These are phyloP conservation scores for Cyclopterus lumpus DNA, from an alignment of 2,797 vertebrate genomes.

Conservation along the genomic window DNA sequence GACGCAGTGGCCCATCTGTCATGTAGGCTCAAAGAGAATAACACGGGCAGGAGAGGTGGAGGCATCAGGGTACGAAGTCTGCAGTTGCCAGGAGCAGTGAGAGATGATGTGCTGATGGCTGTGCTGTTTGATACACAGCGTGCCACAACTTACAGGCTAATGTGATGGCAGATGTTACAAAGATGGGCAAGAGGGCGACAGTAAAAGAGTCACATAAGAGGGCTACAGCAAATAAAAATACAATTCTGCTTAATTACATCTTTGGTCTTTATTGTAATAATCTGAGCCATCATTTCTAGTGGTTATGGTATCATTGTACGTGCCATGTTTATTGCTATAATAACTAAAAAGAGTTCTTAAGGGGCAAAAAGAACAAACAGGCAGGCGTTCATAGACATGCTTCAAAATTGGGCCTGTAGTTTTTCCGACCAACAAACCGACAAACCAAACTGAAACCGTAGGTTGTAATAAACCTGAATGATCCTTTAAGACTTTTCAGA, in stretches of 20 bases:
- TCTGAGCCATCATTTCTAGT: neutral
- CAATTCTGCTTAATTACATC: neutral
- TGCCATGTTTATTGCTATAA: neutral
- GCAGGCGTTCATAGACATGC: neutral
- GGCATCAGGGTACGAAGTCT: conserved; percentile 30
- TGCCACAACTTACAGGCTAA: conserved; percentile 17
- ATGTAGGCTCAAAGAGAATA: conserved; percentile 41
- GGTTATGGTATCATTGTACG: neutral
- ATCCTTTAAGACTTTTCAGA: neutral
- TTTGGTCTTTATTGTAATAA: neutral
- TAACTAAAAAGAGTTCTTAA: neutral
- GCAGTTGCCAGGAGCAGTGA: conserved; percentile 32
- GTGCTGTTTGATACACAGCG: conserved; percentile 10
- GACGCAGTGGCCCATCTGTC: conserved; percentile 76
- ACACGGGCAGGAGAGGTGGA: conserved; percentile 30
- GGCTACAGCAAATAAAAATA: neutral
- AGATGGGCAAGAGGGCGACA: neutral
- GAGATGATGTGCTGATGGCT: conserved; percentile 13
- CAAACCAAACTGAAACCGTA: neutral
- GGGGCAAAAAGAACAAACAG: neutral
- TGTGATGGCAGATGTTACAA: conserved; percentile 21
- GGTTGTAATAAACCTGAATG: neutral
- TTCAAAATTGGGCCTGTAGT: neutral
- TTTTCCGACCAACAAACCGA: neutral
- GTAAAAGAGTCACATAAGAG: conserved; percentile 18